Evolutionary conservation across 2,888 invertebrate genomes (phyloP).

Genomic region (Panorpa germanica): DNA sequence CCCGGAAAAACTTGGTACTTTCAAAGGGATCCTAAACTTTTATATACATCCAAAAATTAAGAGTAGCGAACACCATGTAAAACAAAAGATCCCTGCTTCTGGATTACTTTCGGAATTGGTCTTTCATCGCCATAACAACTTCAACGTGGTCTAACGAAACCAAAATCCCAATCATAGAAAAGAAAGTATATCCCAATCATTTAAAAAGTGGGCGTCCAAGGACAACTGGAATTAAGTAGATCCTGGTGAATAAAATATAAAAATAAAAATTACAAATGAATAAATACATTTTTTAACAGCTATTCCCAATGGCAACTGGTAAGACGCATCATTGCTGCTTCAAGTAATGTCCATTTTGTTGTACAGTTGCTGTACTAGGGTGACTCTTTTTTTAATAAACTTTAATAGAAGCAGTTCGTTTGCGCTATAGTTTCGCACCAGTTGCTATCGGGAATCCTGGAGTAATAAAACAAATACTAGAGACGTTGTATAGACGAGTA

Average conservation of each 20-base stretch:
- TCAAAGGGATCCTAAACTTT: too few species aligned
- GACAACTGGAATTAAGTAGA: slow-evolving; percentile 46
- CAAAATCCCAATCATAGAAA: too few species aligned
- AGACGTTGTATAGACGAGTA: too few species aligned
- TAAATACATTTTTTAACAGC: slow-evolving; percentile 9
- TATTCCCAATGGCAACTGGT: slow-evolving; percentile 4
- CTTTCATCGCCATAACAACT: slow-evolving; percentile 99
- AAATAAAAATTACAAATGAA: slow-evolving; percentile 5
- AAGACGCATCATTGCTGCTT: slow-evolving; percentile 13
- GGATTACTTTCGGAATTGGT: slow-evolving; percentile 65
- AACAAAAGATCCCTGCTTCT: too few species aligned
- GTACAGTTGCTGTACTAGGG: slow-evolving; percentile 90
- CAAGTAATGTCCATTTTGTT: slow-evolving; percentile 69
- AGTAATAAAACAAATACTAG: slow-evolving; percentile 31
- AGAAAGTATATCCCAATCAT: slow-evolving; percentile 96
- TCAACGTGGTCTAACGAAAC: slow-evolving; percentile 99
- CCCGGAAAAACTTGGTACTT: too few species aligned
- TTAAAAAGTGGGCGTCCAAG: slow-evolving; percentile 90
- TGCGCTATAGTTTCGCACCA: slow-evolving; percentile 51
- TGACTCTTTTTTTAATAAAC: slow-evolving; percentile 71
- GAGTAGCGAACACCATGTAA: too few species aligned
- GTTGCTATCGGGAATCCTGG: slow-evolving; percentile 43
- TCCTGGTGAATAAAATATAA: slow-evolving; percentile 9
- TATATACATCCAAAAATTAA: too few species aligned
- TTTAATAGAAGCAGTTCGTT: slow-evolving; percentile 64